Percentiles rank a stretch among this genome's conserved stretches.
These are phyloP conservation scores for Siniperca scherzeri DNA, from an alignment of 2,797 vertebrate genomes.

Conservation along the genomic window DNA sequence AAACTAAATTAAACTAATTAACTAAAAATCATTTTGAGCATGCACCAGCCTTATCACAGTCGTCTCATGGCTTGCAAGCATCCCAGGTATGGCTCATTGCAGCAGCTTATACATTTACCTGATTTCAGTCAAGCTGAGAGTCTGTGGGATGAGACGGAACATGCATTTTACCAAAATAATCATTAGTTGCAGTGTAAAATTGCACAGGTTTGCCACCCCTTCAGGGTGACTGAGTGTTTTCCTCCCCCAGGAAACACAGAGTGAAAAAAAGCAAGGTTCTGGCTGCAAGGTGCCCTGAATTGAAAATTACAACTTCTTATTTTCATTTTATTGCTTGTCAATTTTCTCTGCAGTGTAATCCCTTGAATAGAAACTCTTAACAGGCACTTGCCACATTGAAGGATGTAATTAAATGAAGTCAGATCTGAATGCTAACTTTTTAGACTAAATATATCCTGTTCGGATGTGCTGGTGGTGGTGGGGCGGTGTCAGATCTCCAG, in stretches of 20 bases:
- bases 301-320: slow-evolving; percentile 54
- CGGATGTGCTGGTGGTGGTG: slow-evolving; percentile 30
- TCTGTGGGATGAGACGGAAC: background rate
- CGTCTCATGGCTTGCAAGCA: background rate
- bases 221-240: slow-evolving; percentile 2
- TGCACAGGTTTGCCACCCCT: background rate
- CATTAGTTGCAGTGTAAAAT: background rate
- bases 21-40: background rate
- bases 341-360: slow-evolving; percentile 47
- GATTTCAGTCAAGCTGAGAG: background rate
- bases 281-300: slow-evolving; percentile 21
- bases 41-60: background rate
- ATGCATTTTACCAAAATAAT: background rate
- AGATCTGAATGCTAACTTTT: slow-evolving; percentile 58
- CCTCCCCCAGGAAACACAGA: background rate
- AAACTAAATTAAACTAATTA: background rate
- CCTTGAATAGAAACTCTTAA: slow-evolving; percentile 57
- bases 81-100: background rate
- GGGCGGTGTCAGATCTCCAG: slow-evolving; percentile 47
- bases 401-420: slow-evolving; percentile 74
- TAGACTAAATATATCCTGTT: slow-evolving; percentile 76
- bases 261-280: slow-evolving; percentile 18
- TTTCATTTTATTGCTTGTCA: slow-evolving; percentile 59
- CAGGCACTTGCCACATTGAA: slow-evolving; percentile 67
- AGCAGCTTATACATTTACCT: background rate